phyloP scores from a whole-genome alignment of 2,113 vertebrate genomes.

The cattle (Bos taurus) region ARS-UCD2.0 NC_037346.1:5295501-5296000 shows the following conservation, averaged over 20 bases:
- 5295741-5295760: not conserved
- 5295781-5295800: accelerated
- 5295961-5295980: not conserved
- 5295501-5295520: not conserved
- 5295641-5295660: not conserved
- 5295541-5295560: not conserved
- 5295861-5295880: not conserved
- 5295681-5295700: not conserved
- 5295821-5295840: not conserved
- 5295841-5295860: not conserved
- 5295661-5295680: not conserved
- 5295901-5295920: not conserved
- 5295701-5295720: not conserved
- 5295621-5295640: not conserved
- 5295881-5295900: not conserved
- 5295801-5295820: not conserved
- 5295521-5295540: not conserved
- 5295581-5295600: not conserved
- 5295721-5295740: not conserved
- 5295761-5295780: not conserved
- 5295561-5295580: not conserved
- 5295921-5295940: not conserved
- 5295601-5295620: not conserved
- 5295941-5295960: not conserved
- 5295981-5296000: not conserved